Evolutionary conservation across 2,113 vertebrate genomes (phyloP).

Genomic region (Cranoglanis bouderius): DNA sequence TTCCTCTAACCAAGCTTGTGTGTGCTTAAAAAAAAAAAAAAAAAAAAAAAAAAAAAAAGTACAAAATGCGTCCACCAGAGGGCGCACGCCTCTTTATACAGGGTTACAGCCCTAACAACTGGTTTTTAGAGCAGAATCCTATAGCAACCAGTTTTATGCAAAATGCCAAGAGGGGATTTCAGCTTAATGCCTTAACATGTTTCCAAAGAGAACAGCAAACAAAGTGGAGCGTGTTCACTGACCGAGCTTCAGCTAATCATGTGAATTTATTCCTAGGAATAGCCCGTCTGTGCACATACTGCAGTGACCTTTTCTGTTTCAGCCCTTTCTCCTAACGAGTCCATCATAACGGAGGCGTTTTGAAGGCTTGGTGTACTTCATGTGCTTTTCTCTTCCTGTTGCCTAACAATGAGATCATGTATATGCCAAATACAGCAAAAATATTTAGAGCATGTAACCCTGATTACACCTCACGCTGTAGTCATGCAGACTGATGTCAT

Average conservation of each 20-base stretch:
- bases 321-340: background rate
- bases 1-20: slow-evolving; percentile 33
- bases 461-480: slow-evolving; percentile 34
- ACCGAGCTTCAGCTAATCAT: background rate
- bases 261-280: background rate
- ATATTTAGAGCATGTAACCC: slow-evolving; percentile 35
- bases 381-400: background rate
- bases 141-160: slow-evolving; percentile 44
- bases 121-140: slow-evolving; percentile 39
- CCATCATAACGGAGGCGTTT: background rate
- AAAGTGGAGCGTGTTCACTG: slow-evolving; percentile 31
- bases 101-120: slow-evolving; percentile 13
- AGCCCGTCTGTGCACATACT: background rate
- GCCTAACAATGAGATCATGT: background rate
- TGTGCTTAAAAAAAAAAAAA: background rate
- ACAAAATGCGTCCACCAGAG: slow-evolving; percentile 36
- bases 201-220: slow-evolving; percentile 37
- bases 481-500: slow-evolving; percentile 52
- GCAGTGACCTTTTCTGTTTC: background rate
- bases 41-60: background rate
- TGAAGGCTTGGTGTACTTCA: background rate
- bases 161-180: slow-evolving; percentile 46
- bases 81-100: slow-evolving; percentile 28
- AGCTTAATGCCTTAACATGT: slow-evolving; percentile 44
- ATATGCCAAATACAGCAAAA: slow-evolving; percentile 25